Conservation (phyloP, 1,140 invertebrate genomes). For the Calliphora vicina region DNA sequence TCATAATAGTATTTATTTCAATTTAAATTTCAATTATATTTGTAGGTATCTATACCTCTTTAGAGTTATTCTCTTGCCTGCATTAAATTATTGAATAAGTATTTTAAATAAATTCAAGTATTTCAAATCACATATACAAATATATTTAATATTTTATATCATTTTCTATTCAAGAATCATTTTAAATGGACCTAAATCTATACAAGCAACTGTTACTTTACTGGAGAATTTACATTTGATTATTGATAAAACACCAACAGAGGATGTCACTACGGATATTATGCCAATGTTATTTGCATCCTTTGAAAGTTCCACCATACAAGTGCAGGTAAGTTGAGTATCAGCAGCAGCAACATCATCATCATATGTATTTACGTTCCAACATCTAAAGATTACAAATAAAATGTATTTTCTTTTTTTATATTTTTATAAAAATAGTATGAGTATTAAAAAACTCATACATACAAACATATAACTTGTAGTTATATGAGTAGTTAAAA, state of each 20-base stretch:
- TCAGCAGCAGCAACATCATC: not conserved
- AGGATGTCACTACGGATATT: constrained; percentile 83
- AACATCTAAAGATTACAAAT: not conserved
- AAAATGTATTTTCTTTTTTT: too few relatives aligned
- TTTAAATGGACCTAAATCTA: constrained; percentile 84
- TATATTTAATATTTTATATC: not conserved
- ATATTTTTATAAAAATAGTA: too few relatives aligned
- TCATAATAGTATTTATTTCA: too few relatives aligned
- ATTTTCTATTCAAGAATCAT: constrained; percentile 68
- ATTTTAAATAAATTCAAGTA: not conserved
- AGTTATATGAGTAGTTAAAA: too few relatives aligned
- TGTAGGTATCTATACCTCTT: too few relatives aligned
- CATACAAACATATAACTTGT: too few relatives aligned
- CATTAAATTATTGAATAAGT: not conserved
- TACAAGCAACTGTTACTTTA: constrained; percentile 89
- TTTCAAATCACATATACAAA: not conserved
- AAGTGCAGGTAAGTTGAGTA: constrained; percentile 80
- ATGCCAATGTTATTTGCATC: constrained; percentile 88
- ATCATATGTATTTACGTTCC: too few relatives aligned
- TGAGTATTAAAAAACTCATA: too few relatives aligned
- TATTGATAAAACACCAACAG: constrained; percentile 83
- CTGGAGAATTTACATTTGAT: constrained; percentile 92
- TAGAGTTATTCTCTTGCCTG: too few relatives aligned
- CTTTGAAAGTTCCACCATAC: constrained; percentile 89
- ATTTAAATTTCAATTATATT: too few relatives aligned